Base-by-base conservation (phyloP, 2,113 vertebrate species). In the Thermophis baileyi region DNA sequence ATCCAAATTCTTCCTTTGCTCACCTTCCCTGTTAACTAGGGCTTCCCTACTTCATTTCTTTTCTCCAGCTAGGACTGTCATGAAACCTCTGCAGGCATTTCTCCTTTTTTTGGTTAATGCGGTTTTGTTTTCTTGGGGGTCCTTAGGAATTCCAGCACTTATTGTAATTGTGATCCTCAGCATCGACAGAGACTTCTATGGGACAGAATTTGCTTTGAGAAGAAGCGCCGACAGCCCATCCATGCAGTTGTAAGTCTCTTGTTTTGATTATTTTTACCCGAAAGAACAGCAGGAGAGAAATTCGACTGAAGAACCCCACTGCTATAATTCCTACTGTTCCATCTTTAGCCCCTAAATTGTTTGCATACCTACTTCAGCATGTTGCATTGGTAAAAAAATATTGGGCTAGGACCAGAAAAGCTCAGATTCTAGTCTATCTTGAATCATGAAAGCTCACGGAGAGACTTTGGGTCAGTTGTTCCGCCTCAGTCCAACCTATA, bases 131-230 rank as follows among this genome's bases (percentile, higher is more conserved):
- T 91, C 16, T 96, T 94, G 16, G 94, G 18, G 49, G 88, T 10
- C 47, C 50, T 89, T 96, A 99, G 99, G 99, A 96, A 89, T 99
- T 86, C 99, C 99, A 95, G 97, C 98, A 49, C 24, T 98, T 51
- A 93, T 98, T 11, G 97, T 99, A 93, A 95, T 94, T 86, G 47
- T 97, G 81, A 96, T 98, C 85, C 95, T 99, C 54, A 95, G 93
- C 89, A 97, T 98, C 94, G 97, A 98, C 87, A 97, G 95, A 96
- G 96, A 98, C 91, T 97, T 96, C 18, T 99, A 98, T 30, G 98
- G 98, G 46, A 94, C n/a, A 74, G 3, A 18, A 91, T 22, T 25
- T 0, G 22, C 85, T 24, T 35, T 89, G 0, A 93, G 50, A 60
- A 93, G 50, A 57, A 91, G 50, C 7, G 10, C n/a, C 81, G 18